phyloP scores from a whole-genome alignment of 2,888 invertebrate genomes.

The Achlya flavicornis region DNA sequence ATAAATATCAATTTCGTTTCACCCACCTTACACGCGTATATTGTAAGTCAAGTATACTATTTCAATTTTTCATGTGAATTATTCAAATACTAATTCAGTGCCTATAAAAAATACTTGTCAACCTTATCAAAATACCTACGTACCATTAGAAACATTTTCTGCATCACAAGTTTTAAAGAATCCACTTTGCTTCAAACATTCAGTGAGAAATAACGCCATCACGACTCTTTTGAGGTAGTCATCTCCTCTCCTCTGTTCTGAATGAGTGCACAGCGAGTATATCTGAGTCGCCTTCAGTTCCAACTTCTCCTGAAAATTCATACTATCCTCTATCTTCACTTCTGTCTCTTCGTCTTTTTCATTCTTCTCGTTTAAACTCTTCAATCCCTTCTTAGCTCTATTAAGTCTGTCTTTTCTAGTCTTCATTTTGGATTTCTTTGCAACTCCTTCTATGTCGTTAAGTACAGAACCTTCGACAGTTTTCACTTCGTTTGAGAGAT shows the following conservation, averaged over 20 bases:
- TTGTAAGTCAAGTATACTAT: background rate
- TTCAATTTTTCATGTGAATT: background rate
- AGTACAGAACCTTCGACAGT: conserved; percentile 59
- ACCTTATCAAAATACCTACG: background rate
- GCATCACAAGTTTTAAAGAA: conserved; percentile 82
- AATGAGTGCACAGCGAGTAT: conserved; percentile 87
- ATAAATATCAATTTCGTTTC: background rate
- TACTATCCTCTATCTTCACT: conserved; percentile 55
- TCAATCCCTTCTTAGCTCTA: conserved; percentile 64
- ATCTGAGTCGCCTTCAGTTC: conserved; percentile 74
- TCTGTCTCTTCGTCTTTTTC: conserved; percentile 55
- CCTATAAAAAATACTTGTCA: no score
- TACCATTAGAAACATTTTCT: conserved; percentile 55
- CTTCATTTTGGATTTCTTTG: conserved; percentile 72
- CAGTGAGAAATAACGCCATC: conserved; percentile 90
- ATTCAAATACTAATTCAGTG: background rate
- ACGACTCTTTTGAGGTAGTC: conserved; percentile 90
- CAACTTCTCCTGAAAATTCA: conserved; percentile 62
- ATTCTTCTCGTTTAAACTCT: conserved; percentile 55
- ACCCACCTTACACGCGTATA: background rate
- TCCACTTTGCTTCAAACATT: conserved; percentile 87
- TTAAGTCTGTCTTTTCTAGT: conserved; percentile 72
- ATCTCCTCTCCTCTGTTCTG: conserved; percentile 82
- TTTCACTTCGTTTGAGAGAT: conserved; percentile 58
- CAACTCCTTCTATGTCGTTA: conserved; percentile 69